phyloP scores from a whole-genome alignment of 2,113 vertebrate species.

The Coryphaenoides rupestris region DNA sequence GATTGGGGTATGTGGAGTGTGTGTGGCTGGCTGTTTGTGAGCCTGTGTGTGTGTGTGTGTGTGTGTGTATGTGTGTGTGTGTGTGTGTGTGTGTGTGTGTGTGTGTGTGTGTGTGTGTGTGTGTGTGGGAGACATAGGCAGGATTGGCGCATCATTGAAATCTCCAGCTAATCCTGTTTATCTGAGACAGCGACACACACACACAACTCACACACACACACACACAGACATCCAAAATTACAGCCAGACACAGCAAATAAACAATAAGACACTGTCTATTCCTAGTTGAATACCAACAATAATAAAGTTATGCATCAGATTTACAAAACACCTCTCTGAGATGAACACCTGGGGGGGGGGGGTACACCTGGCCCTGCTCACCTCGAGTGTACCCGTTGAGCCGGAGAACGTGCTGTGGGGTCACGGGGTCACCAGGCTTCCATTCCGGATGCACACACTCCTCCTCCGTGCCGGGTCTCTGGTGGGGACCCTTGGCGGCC shows the following conservation, averaged over 20 bases:
- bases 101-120: too few relatives aligned
- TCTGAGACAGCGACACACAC: too few relatives aligned
- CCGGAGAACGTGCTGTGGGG: constrained; percentile 47
- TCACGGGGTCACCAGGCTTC: constrained; percentile 45
- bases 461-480: too few relatives aligned
- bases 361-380: constrained; percentile 27
- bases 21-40: neutral
- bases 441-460: constrained; percentile 19
- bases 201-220: neutral
- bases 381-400: constrained; percentile 51
- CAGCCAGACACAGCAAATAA: neutral
- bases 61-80: too few relatives aligned
- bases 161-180: too few relatives aligned
- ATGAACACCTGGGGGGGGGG: neutral
- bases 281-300: too few relatives aligned
- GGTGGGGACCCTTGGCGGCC: neutral
- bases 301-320: neutral
- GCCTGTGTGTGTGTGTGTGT: neutral
- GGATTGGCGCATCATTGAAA: too few relatives aligned
- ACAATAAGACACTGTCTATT: neutral
- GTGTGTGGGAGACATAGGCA: too few relatives aligned
- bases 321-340: neutral
- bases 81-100: too few relatives aligned
- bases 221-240: neutral
- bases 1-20: neutral